phyloP scores from a whole-genome alignment of 1,140 invertebrate genomes.

The Euglossa dilemma region DNA sequence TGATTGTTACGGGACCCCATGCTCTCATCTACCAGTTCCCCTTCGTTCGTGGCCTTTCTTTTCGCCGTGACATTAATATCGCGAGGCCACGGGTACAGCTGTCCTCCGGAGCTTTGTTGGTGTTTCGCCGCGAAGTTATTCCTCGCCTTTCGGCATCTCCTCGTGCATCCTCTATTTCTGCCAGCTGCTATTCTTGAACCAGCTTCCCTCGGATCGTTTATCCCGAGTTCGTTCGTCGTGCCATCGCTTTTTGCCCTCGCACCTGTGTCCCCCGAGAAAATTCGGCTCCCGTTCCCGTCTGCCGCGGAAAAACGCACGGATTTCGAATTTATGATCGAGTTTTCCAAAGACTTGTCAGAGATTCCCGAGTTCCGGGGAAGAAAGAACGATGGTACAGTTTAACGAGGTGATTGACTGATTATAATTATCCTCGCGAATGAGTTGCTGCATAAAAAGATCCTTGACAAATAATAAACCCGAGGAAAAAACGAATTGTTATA shows the following conservation, averaged over 20 bases:
- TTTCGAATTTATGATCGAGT: background rate
- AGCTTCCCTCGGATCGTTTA: slow-evolving; percentile 22
- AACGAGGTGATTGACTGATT: no score
- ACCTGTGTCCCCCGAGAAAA: slow-evolving; percentile 38
- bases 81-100: slow-evolving; percentile 15
- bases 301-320: background rate
- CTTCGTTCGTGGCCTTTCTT: background rate
- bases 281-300: background rate
- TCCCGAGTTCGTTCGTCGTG: background rate
- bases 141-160: slow-evolving; percentile 57
- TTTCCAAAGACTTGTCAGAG: background rate
- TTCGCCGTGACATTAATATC: slow-evolving; percentile 54
- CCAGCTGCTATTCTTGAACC: slow-evolving; percentile 57
- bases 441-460: no score
- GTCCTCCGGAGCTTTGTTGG: slow-evolving; percentile 50
- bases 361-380: no score
- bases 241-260: background rate
- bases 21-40: background rate
- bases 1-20: background rate
- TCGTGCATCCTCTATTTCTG: slow-evolving; percentile 57
- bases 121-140: slow-evolving; percentile 36
- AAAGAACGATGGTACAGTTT: no score
- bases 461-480: no score
- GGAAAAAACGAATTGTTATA: no score
- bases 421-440: no score